phyloP scores from a whole-genome alignment of 2,797 vertebrate genomes.

The Phrynocephalus guinanensis region DNA sequence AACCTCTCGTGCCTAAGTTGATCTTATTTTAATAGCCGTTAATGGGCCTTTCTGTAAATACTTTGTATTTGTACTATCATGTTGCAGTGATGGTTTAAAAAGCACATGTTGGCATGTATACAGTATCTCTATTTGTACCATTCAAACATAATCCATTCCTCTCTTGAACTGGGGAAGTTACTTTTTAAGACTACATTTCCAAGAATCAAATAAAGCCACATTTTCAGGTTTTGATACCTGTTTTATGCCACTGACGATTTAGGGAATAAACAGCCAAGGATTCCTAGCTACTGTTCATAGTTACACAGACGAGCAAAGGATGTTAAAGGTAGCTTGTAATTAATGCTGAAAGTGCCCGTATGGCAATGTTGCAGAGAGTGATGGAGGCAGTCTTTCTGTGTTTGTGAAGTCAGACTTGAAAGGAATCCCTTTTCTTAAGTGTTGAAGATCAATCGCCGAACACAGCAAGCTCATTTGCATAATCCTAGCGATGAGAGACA shows the following conservation, averaged over 20 bases:
- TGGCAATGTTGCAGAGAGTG: too few relatives aligned
- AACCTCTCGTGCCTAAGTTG: slow-evolving; percentile 4
- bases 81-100: neutral
- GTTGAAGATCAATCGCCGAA: too few relatives aligned
- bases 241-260: neutral
- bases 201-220: too few relatives aligned
- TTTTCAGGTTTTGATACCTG: neutral
- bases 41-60: slow-evolving; percentile 4
- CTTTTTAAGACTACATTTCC: too few relatives aligned
- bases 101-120: too few relatives aligned
- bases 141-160: neutral
- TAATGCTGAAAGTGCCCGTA: too few relatives aligned
- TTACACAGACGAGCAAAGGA: neutral
- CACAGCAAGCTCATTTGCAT: too few relatives aligned
- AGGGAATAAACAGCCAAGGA: neutral
- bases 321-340: neutral
- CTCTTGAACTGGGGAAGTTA: too few relatives aligned
- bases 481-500: too few relatives aligned
- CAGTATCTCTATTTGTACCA: neutral
- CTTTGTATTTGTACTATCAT: neutral
- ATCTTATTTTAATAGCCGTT: slow-evolving; percentile 15
- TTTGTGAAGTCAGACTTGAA: too few relatives aligned
- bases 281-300: neutral
- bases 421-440: too few relatives aligned
- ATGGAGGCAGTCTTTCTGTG: too few relatives aligned